Evolutionary conservation across 1,140 invertebrate species (phyloP), one percentile per base, ranked within the genome.

Genomic region (Leptestheria dahalacensis): DNA sequence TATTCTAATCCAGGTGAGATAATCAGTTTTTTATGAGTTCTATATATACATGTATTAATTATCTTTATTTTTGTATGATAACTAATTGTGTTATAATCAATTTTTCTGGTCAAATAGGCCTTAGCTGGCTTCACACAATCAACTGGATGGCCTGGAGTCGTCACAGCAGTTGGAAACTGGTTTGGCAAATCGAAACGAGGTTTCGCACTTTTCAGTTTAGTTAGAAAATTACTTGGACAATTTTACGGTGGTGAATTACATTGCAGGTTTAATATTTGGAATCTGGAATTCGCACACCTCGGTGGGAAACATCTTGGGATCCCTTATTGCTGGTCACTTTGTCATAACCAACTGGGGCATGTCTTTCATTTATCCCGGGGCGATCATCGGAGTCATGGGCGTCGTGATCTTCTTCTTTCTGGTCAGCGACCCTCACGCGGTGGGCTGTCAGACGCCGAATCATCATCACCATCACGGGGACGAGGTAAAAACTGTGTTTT

Each of bases 201-300:
- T 79, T 70, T 69, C 67, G 66, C 20, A 21, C 20, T 62, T 20
- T 41, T 24, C 26, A 4, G 15, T n/a, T 26, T 12, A 51, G 53
- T 55, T 48, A n/a, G 15, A 21, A 53, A 21, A 24, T 18, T 55
- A 29, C 15, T n/a, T 2, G 12, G 12, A 15, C 12, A 50, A n/a
- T 55, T 55, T 26, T 21, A n/a, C 33, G 21, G 26, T 33, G 15
- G 12, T 20, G 15, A 50, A 1, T 52, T n/a, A 18, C 18, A 15
- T 57, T 65, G 66, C 72, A 69, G 93, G 94, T 21, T 73, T 97
- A 6, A 92, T 97, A 63, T 96, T 97, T 73, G 94, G 94, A 12
- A 78, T 97, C 12, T 98, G 79, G 79, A 97, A 97, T 73, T 93
- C 92, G 1, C 93, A 97, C 66, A 96, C 93, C 0, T 94, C 90